phyloP scores from a whole-genome alignment of 2,797 vertebrate genomes.

The Aeoliscus strigatus region DNA sequence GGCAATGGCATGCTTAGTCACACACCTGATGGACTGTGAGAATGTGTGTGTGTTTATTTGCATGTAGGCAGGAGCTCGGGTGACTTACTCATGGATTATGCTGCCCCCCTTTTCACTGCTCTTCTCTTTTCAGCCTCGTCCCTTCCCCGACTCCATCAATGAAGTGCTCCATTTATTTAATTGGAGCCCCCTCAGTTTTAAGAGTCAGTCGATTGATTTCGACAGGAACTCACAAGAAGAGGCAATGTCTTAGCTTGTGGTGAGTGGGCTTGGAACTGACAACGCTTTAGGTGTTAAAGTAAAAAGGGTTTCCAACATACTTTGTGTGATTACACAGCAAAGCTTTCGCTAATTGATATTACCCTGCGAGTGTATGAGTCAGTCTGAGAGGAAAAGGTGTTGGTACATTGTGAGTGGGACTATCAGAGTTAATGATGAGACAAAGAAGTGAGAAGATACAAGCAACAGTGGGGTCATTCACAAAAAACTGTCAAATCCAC shows the following conservation, averaged over 20 bases:
- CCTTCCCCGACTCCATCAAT: slow-evolving; percentile 11
- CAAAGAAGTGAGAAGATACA: slow-evolving; percentile 30
- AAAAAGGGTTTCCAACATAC: slow-evolving; percentile 50
- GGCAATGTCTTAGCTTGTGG: slow-evolving; percentile 28
- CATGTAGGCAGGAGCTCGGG: slow-evolving; percentile 12
- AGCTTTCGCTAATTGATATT: slow-evolving; percentile 20
- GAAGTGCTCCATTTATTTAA: slow-evolving; percentile 59
- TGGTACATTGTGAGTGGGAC: slow-evolving; percentile 36
- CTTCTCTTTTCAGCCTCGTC: slow-evolving; percentile 1
- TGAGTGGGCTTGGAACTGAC: slow-evolving; percentile 28
- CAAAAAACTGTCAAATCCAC: slow-evolving; percentile 58
- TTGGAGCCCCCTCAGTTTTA: slow-evolving; percentile 53
- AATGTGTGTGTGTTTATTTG: slow-evolving; percentile 12
- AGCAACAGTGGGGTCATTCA: slow-evolving; percentile 54
- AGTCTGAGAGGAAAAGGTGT: slow-evolving; percentile 36
- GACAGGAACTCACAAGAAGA: slow-evolving; percentile 35
- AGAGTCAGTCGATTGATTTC: slow-evolving; percentile 56
- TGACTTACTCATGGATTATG: slow-evolving; percentile 44
- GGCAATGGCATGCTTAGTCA: slow-evolving; percentile 62
- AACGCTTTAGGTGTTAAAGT: slow-evolving; percentile 49
- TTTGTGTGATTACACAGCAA: slow-evolving; percentile 52
- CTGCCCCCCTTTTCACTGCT: too few relatives aligned
- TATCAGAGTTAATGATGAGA: slow-evolving; percentile 34
- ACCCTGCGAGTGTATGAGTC: slow-evolving; percentile 41
- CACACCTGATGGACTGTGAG: slow-evolving; percentile 64